Evolutionary conservation across 2,797 vertebrate genomes (phyloP), one percentile per base, ranked within the genome.

Genomic region (Babyrousa celebensis): DNA sequence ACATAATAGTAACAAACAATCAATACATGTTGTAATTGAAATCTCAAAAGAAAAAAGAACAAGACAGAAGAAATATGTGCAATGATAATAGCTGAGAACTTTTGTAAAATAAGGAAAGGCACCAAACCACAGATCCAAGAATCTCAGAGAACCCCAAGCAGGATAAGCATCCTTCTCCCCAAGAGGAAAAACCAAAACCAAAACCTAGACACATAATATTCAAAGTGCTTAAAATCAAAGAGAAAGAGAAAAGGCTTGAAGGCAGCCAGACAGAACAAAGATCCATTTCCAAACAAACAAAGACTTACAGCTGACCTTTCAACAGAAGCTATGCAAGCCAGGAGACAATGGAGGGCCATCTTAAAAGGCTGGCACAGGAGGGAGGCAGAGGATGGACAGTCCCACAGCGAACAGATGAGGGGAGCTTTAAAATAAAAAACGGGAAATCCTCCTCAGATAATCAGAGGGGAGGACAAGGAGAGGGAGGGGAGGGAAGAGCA

Each of bases 21-120:
- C 60, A 32, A 43, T 8, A 32, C 5, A 3, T 3, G 40, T 10
- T 1, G 12, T 12, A n/a, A 70, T 0, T 7, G 7, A 43, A 15
- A 29, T 68, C 29, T 29, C 21, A 54, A 3, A 77, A 65, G 65
- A 11, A 70, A 11, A 56, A 16, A 52, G 52, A 27, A 27, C 6
- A 2, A 36, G 36, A 70, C 20, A 0, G 27, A 52, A 72, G 23
- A 60, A 12, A 43, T 23, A n/a, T 40, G 0, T 21, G 16, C 68
- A 54, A 43, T 67, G 17, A n/a, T 16, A 52, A 85, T 12, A 21
- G 36, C 9, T 52, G 15, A 80, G 12, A 74, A 32, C 8, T 68
- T 68, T 56, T 56, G 23, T 32, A 52, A 84, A 91, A 75, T n/a
- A 43, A 60, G 8, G 56, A 91, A 80, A 74, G 75, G 60, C 32